Percentiles rank a stretch among this genome's conserved stretches.
Conservation (phyloP, 2,113 vertebrate genomes). For the Stegastes partitus region DNA sequence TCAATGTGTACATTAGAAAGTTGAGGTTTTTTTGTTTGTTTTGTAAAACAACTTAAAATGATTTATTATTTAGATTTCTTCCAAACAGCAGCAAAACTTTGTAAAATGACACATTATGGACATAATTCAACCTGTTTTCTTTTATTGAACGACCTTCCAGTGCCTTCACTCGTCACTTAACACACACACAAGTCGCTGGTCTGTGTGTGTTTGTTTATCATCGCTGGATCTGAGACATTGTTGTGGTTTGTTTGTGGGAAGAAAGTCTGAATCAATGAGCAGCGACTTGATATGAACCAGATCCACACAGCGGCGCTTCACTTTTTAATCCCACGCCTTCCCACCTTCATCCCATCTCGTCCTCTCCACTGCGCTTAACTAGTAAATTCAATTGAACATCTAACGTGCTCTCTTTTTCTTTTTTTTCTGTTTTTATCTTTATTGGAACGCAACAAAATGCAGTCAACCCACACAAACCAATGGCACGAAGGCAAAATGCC, state of each 20-base stretch:
- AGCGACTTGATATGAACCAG: background rate
- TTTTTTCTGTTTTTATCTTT: too few relatives aligned
- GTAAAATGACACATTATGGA: too few relatives aligned
- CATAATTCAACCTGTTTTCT: too few relatives aligned
- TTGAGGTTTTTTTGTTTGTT: too few relatives aligned
- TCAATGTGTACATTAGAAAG: too few relatives aligned
- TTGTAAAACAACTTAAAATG: too few relatives aligned
- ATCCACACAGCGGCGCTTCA: background rate
- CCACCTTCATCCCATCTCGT: background rate
- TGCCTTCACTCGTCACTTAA: too few relatives aligned
- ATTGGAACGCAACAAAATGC: background rate
- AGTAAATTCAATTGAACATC: conserved; percentile 8
- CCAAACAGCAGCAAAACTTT: too few relatives aligned
- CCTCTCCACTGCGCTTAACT: background rate
- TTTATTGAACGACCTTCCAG: too few relatives aligned
- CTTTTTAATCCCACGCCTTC: conserved; percentile 9
- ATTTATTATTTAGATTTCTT: too few relatives aligned
- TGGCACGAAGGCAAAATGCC: conserved; percentile 1
- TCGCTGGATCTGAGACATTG: conserved; percentile 50
- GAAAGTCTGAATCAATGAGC: conserved; percentile 17
- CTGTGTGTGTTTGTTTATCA: background rate
- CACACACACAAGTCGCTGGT: too few relatives aligned
- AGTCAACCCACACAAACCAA: background rate
- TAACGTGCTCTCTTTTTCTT: background rate
- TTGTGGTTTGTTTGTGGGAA: conserved; percentile 6